phyloP scores from a whole-genome alignment of 2,888 invertebrate species.

The Euplexia lucipara region DNA sequence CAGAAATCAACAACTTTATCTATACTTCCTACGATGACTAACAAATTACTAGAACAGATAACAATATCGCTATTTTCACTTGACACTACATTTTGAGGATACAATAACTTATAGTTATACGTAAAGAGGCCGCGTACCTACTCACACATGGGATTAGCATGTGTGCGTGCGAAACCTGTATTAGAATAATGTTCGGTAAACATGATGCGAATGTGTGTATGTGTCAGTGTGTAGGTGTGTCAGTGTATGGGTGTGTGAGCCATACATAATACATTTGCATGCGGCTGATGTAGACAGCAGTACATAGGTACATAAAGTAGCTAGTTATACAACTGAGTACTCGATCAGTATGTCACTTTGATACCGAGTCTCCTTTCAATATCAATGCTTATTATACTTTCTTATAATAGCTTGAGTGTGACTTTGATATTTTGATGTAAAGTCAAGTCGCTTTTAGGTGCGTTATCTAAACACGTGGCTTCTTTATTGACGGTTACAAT shows the following conservation, averaged over 20 bases:
- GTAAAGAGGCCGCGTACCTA: constrained; percentile 76
- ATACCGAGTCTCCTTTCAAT: constrained; percentile 49
- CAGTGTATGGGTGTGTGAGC: constrained; percentile 62
- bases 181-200: constrained; percentile 65
- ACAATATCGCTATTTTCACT: constrained; percentile 54
- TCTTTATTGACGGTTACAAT: not conserved
- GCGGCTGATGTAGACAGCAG: constrained; percentile 74
- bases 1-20: constrained; percentile 26
- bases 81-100: constrained; percentile 61
- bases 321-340: constrained; percentile 73
- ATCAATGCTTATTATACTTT: constrained; percentile 53
- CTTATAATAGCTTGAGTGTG: constrained; percentile 27
- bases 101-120: constrained; percentile 62
- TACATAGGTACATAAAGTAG: constrained; percentile 66
- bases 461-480: not conserved
- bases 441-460: constrained; percentile 1
- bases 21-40: constrained; percentile 22
- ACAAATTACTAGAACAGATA: constrained; percentile 47
- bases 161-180: constrained; percentile 70
- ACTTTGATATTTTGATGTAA: constrained; percentile 9
- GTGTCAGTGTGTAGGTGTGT: constrained; percentile 46
- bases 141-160: constrained; percentile 59
- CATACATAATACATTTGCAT: constrained; percentile 79
- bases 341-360: constrained; percentile 84
- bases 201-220: constrained; percentile 44